Percentiles rank a stretch among this genome's conserved stretches.
Evolutionary conservation across 2,797 vertebrate species (phyloP).

Genomic region (Oreonectes daqikongensis): DNA sequence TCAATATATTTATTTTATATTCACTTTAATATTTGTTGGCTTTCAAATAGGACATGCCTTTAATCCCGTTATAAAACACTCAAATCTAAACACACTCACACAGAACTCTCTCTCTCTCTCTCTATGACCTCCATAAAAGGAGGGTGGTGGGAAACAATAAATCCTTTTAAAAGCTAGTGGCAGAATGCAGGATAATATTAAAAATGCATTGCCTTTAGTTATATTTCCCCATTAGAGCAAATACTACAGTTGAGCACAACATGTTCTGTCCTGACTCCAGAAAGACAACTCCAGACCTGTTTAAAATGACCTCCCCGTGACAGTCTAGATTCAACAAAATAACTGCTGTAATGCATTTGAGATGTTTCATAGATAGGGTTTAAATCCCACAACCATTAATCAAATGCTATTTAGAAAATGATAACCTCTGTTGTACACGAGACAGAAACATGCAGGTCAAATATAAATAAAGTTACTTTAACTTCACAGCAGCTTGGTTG

Average conservation of each 20-base stretch:
- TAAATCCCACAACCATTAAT: conserved; percentile 12
- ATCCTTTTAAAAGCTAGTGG: conserved; percentile 18
- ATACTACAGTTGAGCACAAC: conserved; percentile 46
- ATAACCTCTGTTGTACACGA: neutral
- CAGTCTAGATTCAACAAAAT: neutral
- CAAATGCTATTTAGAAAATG: neutral
- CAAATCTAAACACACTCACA: neutral
- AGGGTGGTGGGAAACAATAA: conserved; percentile 11
- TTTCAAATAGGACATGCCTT: neutral
- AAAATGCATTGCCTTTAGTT: conserved; percentile 47
- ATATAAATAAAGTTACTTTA: neutral
- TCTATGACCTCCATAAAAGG: conserved; percentile 6
- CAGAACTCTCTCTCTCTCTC: neutral
- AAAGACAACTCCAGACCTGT: conserved; percentile 63
- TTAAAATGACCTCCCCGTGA: conserved; percentile 43
- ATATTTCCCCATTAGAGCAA: conserved; percentile 38
- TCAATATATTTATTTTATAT: neutral
- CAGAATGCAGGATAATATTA: neutral
- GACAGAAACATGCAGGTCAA: conserved; percentile 3
- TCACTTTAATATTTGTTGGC: neutral
- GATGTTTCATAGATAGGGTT: neutral
- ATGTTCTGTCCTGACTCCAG: conserved; percentile 64
- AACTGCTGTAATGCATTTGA: neutral
- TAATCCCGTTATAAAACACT: conserved; percentile 18
- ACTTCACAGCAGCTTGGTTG: neutral